A percentile compares a stretch with the other conserved stretches of the same genome.
Conservation (phyloP, 2,113 vertebrate species). For the Neodon shergylaensis region DNA sequence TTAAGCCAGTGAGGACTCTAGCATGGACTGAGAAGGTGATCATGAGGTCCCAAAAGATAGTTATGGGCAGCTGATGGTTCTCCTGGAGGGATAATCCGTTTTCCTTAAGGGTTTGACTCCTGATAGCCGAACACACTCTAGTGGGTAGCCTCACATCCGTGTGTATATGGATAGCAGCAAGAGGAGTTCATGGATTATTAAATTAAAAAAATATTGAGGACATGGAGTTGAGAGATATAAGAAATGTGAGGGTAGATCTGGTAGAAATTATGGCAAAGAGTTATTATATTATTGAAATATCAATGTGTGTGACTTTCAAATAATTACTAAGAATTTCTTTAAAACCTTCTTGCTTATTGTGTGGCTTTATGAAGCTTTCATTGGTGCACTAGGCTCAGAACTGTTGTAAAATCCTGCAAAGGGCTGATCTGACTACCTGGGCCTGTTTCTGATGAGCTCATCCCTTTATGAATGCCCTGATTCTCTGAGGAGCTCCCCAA, state of each 20-base stretch:
- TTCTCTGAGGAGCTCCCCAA: constrained; percentile 30
- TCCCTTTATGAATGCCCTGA: not conserved
- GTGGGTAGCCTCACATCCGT: not conserved
- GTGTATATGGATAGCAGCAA: not conserved
- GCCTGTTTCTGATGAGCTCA: not conserved
- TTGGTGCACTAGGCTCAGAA: not conserved
- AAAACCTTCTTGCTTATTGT: not conserved
- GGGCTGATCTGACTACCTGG: not conserved
- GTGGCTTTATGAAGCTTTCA: not conserved
- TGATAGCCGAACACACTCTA: not conserved
- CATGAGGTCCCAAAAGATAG: not conserved
- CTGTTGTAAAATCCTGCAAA: constrained; percentile 16
- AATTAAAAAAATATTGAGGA: not conserved
- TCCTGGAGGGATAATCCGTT: not conserved
- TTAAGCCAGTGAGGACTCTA: not conserved
- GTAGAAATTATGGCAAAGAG: not conserved
- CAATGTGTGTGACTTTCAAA: not conserved
- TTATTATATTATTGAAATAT: not conserved
- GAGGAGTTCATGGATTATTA: not conserved
- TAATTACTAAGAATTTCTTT: not conserved
- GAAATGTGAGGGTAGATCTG: not conserved
- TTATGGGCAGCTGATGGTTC: not conserved
- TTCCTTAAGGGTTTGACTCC: not conserved
- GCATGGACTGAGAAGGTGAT: not conserved
- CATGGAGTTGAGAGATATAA: not conserved